Evolutionary conservation across 2,888 invertebrate species (phyloP).

Genomic region (Agriopis leucophaearia): DNA sequence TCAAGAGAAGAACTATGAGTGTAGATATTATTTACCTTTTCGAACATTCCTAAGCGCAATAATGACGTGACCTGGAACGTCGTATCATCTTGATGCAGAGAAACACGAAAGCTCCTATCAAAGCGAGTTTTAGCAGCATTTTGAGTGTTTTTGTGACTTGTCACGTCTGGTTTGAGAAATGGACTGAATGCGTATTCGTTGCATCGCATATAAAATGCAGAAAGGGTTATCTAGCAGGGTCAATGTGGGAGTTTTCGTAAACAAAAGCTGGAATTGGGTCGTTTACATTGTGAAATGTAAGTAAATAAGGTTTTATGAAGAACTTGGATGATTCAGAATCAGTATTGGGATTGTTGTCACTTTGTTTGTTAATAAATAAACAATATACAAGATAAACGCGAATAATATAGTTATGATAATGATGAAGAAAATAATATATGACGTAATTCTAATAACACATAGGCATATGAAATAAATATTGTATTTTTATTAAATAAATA

Average conservation of each 20-base stretch:
- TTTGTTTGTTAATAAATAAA: conserved; percentile 11
- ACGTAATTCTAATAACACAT: too few species aligned
- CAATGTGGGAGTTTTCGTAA: conserved; percentile 50
- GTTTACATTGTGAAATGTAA: not conserved
- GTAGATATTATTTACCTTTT: conserved; percentile 2
- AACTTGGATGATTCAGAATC: not conserved
- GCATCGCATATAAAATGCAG: conserved; percentile 25
- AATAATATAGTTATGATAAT: too few species aligned
- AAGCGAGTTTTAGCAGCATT: conserved; percentile 33
- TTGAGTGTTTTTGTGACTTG: not conserved
- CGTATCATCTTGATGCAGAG: conserved; percentile 33
- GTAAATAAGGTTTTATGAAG: conserved; percentile 4
- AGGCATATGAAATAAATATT: too few species aligned
- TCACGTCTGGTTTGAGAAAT: conserved; percentile 14
- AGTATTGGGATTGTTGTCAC: not conserved
- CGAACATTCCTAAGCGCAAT: conserved; percentile 7
- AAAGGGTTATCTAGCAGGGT: conserved; percentile 32
- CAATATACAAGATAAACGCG: not conserved
- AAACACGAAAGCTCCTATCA: conserved; percentile 35
- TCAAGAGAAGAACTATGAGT: too few species aligned
- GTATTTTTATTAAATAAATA: too few species aligned
- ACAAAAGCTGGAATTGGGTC: conserved; percentile 29
- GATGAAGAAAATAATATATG: too few species aligned
- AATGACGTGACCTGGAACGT: conserved; percentile 28
- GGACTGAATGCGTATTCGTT: conserved; percentile 15